These are phyloP conservation scores for Atta cephalotes DNA, from an alignment of 1,140 invertebrate genomes.

Conservation along the genomic window DNA sequence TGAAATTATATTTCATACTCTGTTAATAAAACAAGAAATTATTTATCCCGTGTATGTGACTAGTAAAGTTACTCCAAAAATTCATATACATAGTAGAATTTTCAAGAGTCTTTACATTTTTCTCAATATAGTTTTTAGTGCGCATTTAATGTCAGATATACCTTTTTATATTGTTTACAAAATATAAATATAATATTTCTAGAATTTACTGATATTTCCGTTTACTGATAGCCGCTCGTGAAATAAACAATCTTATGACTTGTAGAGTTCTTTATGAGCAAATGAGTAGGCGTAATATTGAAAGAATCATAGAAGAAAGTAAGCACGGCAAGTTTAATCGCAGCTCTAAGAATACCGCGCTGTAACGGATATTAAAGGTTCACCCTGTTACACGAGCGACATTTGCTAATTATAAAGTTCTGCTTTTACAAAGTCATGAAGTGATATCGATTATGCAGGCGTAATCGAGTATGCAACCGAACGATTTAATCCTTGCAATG, in stretches of 20 bases:
- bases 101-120: background rate
- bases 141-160: background rate
- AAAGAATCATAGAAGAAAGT: conserved; percentile 28
- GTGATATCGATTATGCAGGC: conserved; percentile 53
- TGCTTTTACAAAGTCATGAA: conserved; percentile 42
- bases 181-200: background rate
- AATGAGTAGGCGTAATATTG: conserved; percentile 22
- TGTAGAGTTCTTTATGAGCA: background rate
- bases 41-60: background rate
- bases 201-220: background rate
- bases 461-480: conserved; percentile 46
- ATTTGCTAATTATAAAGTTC: conserved; percentile 66
- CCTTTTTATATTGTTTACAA: background rate
- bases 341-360: conserved; percentile 24
- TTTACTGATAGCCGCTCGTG: too few species aligned
- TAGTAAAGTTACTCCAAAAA: background rate
- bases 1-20: background rate
- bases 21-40: background rate
- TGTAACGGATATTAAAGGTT: conserved; percentile 48
- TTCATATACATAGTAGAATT: background rate
- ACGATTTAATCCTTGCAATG: conserved; percentile 37
- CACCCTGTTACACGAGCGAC: conserved; percentile 40
- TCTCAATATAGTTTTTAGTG: background rate
- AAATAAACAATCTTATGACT: conserved; percentile 19
- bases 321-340: conserved; percentile 15